These are phyloP conservation scores for Lagodon rhomboides DNA, from an alignment of 2,797 vertebrate genomes.

Conservation along the genomic window DNA sequence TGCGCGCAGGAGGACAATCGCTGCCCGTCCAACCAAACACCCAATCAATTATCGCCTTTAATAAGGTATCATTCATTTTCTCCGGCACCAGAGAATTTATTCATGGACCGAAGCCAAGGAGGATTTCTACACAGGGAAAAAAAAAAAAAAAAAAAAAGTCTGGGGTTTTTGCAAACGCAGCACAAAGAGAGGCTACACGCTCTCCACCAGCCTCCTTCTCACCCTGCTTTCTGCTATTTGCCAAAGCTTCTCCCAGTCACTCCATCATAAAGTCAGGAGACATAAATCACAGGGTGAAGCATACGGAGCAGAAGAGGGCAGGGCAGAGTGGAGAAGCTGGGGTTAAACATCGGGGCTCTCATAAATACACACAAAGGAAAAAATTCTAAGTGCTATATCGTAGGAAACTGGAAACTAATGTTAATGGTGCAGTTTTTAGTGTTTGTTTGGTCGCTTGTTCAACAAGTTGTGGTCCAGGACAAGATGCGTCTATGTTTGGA, in stretches of 20 bases:
- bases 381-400: background rate
- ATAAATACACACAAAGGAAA: constrained; percentile 1
- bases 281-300: constrained; percentile 61
- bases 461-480: background rate
- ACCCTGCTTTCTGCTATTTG: constrained; percentile 31
- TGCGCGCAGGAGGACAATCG: constrained; percentile 41
- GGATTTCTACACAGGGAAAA: background rate
- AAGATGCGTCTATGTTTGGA: background rate
- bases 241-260: constrained; percentile 50
- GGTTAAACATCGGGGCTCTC: constrained; percentile 6
- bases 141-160: background rate
- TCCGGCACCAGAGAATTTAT: constrained; percentile 25
- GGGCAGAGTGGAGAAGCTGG: background rate
- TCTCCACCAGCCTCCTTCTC: constrained; percentile 26
- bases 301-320: constrained; percentile 9
- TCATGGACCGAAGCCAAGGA: constrained; percentile 34
- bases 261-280: constrained; percentile 43
- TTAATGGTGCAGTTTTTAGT: background rate
- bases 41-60: constrained; percentile 65
- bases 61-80: constrained; percentile 53
- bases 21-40: constrained; percentile 40
- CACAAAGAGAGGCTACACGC: constrained; percentile 35
- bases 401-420: background rate
- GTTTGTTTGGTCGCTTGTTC: background rate
- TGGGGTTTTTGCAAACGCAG: constrained; percentile 52